Conservation (phyloP, 2,888 invertebrate species). For the Troides oblongomaculatus region DNA sequence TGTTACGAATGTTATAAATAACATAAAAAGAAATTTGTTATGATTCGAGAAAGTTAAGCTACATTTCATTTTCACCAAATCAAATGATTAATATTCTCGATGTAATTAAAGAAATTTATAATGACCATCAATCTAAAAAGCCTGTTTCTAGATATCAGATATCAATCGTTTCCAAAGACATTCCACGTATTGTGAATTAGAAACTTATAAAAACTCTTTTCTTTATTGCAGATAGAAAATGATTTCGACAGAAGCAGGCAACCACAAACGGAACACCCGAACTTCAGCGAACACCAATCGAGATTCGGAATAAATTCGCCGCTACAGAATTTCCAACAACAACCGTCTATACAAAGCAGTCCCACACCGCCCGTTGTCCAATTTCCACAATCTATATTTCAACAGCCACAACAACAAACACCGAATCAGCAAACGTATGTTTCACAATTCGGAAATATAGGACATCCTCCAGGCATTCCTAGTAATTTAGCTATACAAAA, state of each 20-base stretch:
- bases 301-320: slow-evolving; percentile 71
- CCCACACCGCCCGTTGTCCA: slow-evolving; percentile 58
- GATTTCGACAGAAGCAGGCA: slow-evolving; percentile 74
- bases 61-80: background rate
- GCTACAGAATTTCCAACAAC: slow-evolving; percentile 64
- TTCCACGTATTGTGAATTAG: background rate
- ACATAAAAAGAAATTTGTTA: too few relatives aligned
- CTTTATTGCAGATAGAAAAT: slow-evolving; percentile 71
- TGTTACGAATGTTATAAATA: too few relatives aligned
- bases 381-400: slow-evolving; percentile 60
- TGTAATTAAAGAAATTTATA: background rate
- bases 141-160: background rate
- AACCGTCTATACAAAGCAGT: slow-evolving; percentile 50
- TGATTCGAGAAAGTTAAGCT: too few relatives aligned
- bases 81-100: background rate
- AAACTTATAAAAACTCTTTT: slow-evolving; percentile 32
- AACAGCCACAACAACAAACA: slow-evolving; percentile 47
- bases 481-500: slow-evolving; percentile 45
- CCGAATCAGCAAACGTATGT: slow-evolving; percentile 53
- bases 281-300: slow-evolving; percentile 71
- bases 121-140: background rate
- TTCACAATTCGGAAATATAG: slow-evolving; percentile 63
- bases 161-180: background rate
- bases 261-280: slow-evolving; percentile 59
- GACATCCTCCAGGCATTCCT: slow-evolving; percentile 53